Conservation (phyloP, 2,888 invertebrate species). For the Drosophila bunnanda region DNA sequence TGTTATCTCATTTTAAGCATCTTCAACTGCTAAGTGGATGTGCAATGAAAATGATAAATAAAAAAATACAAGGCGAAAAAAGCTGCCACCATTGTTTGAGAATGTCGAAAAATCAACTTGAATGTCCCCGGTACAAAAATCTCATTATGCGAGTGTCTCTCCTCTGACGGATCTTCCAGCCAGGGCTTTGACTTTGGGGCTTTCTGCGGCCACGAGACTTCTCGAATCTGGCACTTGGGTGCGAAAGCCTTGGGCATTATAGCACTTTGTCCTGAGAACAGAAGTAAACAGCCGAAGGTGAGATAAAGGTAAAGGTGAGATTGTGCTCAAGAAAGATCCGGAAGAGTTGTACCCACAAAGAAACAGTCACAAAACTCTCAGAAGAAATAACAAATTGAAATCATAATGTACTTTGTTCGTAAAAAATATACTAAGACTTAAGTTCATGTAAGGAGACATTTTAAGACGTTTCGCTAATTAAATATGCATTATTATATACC, state of each 20-base stretch:
- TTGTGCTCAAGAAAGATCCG: too few species aligned
- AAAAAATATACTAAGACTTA: too few species aligned
- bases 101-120: constrained; percentile 48
- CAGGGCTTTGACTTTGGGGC: constrained; percentile 60
- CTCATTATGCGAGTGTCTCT: constrained; percentile 26
- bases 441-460: too few species aligned
- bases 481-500: background rate
- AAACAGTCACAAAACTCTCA: background rate
- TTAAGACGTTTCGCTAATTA: background rate
- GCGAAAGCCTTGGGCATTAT: constrained; percentile 68
- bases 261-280: constrained; percentile 30
- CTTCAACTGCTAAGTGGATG: constrained; percentile 60
- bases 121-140: constrained; percentile 41
- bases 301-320: background rate
- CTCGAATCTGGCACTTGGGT: constrained; percentile 63
- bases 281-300: constrained; percentile 6
- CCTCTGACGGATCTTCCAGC: constrained; percentile 4
- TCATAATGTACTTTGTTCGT: background rate
- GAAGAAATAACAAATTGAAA: too few species aligned
- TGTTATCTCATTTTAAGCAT: constrained; percentile 71
- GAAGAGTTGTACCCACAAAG: background rate
- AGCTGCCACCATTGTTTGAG: constrained; percentile 60
- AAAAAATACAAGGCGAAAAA: constrained; percentile 37
- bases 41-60: constrained; percentile 41
- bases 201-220: constrained; percentile 31